Percentiles rank a stretch among this genome's conserved stretches.
These are phyloP conservation scores for Ooceraea biroi DNA, from an alignment of 1,140 invertebrate species.

Conservation along the genomic window DNA sequence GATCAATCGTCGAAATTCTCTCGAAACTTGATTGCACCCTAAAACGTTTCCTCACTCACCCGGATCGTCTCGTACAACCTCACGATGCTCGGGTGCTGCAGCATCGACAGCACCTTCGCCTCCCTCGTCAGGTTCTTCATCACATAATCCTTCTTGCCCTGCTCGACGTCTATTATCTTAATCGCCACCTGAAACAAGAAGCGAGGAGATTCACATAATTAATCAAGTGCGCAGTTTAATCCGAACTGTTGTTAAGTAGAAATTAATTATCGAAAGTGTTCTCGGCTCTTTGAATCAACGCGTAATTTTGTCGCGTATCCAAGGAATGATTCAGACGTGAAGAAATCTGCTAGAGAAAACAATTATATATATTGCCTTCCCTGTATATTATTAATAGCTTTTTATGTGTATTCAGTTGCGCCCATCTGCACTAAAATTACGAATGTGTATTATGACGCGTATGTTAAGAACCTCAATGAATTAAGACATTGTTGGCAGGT, in stretches of 20 bases:
- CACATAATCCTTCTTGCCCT: slow-evolving; percentile 90
- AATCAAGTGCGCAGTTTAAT: slow-evolving; percentile 11
- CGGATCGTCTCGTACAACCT: slow-evolving; percentile 90
- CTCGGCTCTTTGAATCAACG: background rate
- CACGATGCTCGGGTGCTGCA: slow-evolving; percentile 90
- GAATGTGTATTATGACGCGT: background rate
- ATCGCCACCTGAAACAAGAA: slow-evolving; percentile 88
- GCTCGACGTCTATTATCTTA: slow-evolving; percentile 90
- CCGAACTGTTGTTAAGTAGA: background rate
- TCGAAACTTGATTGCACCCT: slow-evolving; percentile 12
- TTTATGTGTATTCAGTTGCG: background rate
- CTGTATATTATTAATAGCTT: background rate
- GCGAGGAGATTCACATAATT: slow-evolving; percentile 18
- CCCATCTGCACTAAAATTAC: background rate
- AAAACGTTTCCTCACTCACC: slow-evolving; percentile 82
- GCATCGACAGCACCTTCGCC: slow-evolving; percentile 88
- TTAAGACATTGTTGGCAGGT: slow-evolving; percentile 37
- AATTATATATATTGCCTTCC: background rate
- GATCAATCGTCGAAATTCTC: slow-evolving; percentile 54
- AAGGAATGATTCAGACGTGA: background rate
- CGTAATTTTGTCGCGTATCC: background rate
- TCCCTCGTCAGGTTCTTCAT: slow-evolving; percentile 89
- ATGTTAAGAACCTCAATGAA: background rate
- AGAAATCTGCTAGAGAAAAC: background rate
- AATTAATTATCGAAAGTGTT: slow-evolving; percentile 9